Evolutionary conservation across 1,140 invertebrate species (phyloP).

Genomic region (Philotrypesis tridentata): DNA sequence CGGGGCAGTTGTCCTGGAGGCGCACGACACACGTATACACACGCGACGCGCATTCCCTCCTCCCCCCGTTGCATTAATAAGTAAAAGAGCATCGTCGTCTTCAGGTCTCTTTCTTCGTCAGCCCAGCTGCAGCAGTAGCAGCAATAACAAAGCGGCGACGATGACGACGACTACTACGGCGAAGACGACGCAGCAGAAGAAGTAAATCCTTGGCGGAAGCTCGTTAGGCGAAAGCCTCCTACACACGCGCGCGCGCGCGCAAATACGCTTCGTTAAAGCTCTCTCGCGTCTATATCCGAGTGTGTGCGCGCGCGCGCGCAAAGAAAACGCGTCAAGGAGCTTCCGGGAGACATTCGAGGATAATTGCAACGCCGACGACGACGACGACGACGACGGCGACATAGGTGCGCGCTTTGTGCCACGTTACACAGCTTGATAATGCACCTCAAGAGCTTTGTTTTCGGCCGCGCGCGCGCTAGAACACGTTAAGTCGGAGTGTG

Average conservation of each 20-base stretch:
- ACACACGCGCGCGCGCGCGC: not conserved
- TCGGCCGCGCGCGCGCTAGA: not conserved
- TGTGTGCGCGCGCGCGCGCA: not conserved
- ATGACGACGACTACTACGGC: too few species aligned
- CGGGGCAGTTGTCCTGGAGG: not conserved
- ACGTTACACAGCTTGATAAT: not conserved
- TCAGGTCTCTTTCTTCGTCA: not conserved
- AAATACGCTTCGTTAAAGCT: slow-evolving; percentile 25
- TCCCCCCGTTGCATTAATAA: not conserved
- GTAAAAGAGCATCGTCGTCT: slow-evolving; percentile 22
- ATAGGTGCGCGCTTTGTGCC: not conserved
- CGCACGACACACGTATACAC: too few species aligned
- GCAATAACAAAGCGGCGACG: not conserved
- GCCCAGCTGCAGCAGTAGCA: not conserved
- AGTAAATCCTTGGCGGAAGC: not conserved
- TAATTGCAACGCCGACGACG: not conserved
- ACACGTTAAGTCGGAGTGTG: not conserved
- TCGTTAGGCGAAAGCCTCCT: slow-evolving; percentile 13
- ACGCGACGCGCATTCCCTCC: not conserved
- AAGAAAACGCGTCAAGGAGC: slow-evolving; percentile 5
- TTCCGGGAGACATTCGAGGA: not conserved
- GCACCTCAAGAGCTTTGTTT: not conserved
- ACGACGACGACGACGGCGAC: too few species aligned
- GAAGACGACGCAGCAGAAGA: not conserved
- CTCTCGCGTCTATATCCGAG: not conserved